These are phyloP conservation scores for Sebastes taczanowskii DNA, from an alignment of 2,797 vertebrate species.

Conservation along the genomic window DNA sequence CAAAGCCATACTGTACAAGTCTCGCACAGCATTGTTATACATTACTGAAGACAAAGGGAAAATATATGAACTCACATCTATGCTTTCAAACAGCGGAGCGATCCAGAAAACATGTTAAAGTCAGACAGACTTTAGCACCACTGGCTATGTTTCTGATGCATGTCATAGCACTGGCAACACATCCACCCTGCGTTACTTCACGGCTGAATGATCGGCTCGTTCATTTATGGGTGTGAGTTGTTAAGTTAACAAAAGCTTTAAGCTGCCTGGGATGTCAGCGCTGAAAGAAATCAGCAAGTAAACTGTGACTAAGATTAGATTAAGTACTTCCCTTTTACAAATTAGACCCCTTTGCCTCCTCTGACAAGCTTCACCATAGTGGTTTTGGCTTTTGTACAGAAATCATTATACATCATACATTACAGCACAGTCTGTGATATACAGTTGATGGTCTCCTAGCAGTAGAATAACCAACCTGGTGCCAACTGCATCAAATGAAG, in stretches of 20 bases:
- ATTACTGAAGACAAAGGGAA: slow-evolving; percentile 24
- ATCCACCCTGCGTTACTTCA: slow-evolving; percentile 50
- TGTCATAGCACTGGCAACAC: slow-evolving; percentile 59
- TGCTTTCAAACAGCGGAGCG: slow-evolving; percentile 26
- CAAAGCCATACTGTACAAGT: slow-evolving; percentile 7
- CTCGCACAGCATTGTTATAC: slow-evolving; percentile 14
- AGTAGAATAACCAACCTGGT: slow-evolving; percentile 13
- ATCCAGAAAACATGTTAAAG: slow-evolving; percentile 53
- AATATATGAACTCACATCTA: slow-evolving; percentile 35
- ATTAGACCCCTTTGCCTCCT: slow-evolving; percentile 24
- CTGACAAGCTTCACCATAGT: slow-evolving; percentile 28
- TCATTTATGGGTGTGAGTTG: slow-evolving; percentile 66
- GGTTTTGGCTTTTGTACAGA: slow-evolving; percentile 25
- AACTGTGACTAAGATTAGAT: slow-evolving; percentile 51
- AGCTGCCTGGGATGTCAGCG: slow-evolving; percentile 37
- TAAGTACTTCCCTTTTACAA: slow-evolving; percentile 55
- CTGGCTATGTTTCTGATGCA: slow-evolving; percentile 43
- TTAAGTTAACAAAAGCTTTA: slow-evolving; percentile 62
- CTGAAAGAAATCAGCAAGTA: slow-evolving; percentile 39
- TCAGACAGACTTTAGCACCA: slow-evolving; percentile 27
- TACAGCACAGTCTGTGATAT: slow-evolving; percentile 14
- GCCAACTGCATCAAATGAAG: slow-evolving; percentile 46
- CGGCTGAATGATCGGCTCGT: slow-evolving; percentile 51
- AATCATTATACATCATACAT: slow-evolving; percentile 22
- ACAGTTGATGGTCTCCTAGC: slow-evolving; percentile 18